Conservation (phyloP, 2,888 invertebrate species). For the Globia sparganii region DNA sequence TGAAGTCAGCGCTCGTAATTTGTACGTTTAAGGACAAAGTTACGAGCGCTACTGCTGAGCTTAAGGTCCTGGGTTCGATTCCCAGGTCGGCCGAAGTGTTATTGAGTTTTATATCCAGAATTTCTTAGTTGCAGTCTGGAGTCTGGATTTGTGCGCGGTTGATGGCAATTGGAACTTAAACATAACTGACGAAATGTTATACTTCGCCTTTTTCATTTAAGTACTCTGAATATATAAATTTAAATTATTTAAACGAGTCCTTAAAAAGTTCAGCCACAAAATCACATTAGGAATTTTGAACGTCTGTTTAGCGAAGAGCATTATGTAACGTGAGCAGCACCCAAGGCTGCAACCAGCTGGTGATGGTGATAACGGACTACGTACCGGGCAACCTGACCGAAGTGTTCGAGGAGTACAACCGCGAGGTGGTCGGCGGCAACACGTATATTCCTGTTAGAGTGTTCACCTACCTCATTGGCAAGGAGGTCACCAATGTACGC, state of each 20-base stretch:
- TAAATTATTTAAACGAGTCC: background rate
- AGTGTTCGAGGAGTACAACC: constrained; percentile 95
- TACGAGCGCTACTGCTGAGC: background rate
- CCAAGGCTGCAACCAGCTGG: constrained; percentile 97
- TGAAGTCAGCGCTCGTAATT: background rate
- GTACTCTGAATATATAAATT: background rate
- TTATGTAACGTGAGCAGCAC: constrained; percentile 81
- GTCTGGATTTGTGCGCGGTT: background rate
- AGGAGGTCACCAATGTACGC: constrained; percentile 96
- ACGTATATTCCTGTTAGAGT: constrained; percentile 96
- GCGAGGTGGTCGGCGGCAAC: constrained; percentile 90
- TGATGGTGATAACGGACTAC: constrained; percentile 99
- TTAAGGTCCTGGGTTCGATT: background rate
- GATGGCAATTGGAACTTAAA: background rate
- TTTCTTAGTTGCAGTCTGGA: background rate
- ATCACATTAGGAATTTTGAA: background rate
- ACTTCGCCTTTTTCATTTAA: background rate
- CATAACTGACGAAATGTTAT: background rate
- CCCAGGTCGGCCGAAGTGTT: background rate
- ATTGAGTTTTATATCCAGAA: background rate
- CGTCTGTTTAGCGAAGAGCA: constrained; percentile 73
- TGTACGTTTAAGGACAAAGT: background rate
- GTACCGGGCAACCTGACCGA: constrained; percentile 96
- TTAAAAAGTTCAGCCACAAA: background rate
- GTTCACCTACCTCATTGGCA: constrained; percentile 98